Evolutionary conservation across 2,797 vertebrate genomes (phyloP).

Genomic region (Chloroceryle inda): DNA sequence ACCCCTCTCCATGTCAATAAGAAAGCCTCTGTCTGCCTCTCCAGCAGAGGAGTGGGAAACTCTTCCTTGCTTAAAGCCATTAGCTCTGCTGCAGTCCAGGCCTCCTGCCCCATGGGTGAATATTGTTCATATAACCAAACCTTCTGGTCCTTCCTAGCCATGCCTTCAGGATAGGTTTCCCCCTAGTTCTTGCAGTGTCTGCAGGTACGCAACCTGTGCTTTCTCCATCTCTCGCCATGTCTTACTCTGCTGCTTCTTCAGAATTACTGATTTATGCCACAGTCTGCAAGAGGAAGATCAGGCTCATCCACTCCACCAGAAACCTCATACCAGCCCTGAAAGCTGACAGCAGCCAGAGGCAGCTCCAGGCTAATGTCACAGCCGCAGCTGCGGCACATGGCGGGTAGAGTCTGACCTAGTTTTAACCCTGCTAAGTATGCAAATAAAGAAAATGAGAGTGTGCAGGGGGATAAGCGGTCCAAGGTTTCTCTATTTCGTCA

Average conservation of each 20-base stretch:
- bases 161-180: background rate
- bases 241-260: background rate
- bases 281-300: background rate
- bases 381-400: conserved; percentile 6
- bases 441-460: background rate
- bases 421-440: conserved; percentile 63
- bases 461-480: background rate
- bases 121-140: fast-evolving
- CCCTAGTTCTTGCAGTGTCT: fast-evolving
- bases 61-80: fast-evolving
- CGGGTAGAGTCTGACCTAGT: conserved; percentile 51
- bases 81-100: background rate
- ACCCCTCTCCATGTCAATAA: fast-evolving
- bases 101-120: background rate
- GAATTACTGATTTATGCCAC: background rate
- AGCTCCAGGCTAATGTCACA: conserved; percentile 34
- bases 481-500: background rate
- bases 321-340: background rate
- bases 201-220: fast-evolving
- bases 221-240: fast-evolving
- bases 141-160: background rate
- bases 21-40: background rate
- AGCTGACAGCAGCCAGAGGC: conserved; percentile 46
- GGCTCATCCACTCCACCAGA: background rate
- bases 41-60: fast-evolving